Percentiles rank a stretch among this genome's conserved stretches.
Evolutionary conservation across 2,888 invertebrate species (phyloP).

Genomic region (Uropetala carovei): DNA sequence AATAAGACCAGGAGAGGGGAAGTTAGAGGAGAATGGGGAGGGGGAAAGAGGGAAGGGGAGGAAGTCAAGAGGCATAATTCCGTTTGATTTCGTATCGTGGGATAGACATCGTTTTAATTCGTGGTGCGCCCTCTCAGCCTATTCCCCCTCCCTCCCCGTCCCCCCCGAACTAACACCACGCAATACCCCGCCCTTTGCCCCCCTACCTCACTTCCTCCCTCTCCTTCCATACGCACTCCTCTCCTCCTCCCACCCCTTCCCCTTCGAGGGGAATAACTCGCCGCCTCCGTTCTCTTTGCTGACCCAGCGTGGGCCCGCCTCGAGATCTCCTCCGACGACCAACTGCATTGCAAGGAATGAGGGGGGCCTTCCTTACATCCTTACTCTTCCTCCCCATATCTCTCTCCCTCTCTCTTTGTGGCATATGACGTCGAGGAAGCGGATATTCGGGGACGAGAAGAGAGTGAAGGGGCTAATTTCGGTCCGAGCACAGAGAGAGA

Average conservation of each 20-base stretch:
- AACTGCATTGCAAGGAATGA: constrained; percentile 13
- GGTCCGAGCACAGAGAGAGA: constrained; percentile 17
- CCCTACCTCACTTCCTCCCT: not conserved
- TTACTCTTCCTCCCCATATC: not conserved
- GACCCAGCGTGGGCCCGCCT: constrained; percentile 15
- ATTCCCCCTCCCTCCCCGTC: not conserved
- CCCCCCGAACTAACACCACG: not conserved
- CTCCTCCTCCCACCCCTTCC: too few species aligned
- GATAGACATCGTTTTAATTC: constrained; percentile 59
- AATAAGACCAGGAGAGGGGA: not conserved
- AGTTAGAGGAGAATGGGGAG: not conserved
- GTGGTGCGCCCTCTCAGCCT: not conserved
- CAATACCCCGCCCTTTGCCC: not conserved
- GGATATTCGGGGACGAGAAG: not conserved
- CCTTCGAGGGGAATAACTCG: not conserved
- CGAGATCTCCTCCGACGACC: constrained; percentile 19
- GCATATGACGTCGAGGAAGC: constrained; percentile 7
- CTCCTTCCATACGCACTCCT: too few species aligned
- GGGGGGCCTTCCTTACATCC: not conserved
- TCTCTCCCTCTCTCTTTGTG: not conserved
- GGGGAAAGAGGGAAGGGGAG: not conserved
- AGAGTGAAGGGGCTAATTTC: constrained; percentile 24
- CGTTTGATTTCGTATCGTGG: constrained; percentile 63
- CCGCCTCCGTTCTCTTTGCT: not conserved
- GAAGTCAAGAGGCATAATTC: constrained; percentile 56